These are phyloP conservation scores for Tetraneura akinire DNA, from an alignment of 1,140 invertebrate genomes.

Conservation along the genomic window DNA sequence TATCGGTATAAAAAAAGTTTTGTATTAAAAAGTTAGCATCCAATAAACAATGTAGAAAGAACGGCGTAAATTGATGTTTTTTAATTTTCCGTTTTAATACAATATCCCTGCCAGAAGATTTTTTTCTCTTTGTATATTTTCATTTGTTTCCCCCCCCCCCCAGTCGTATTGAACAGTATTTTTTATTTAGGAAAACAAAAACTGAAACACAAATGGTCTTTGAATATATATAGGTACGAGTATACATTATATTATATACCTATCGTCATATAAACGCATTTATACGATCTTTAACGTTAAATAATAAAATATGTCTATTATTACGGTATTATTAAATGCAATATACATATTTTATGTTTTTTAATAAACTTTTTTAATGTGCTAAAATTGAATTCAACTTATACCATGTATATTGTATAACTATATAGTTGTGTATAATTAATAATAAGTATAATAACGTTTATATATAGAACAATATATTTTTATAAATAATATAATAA, in stretches of 20 bases:
- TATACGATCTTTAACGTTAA: too few relatives aligned
- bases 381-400: too few relatives aligned
- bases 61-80: conserved; percentile 51
- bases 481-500: too few relatives aligned
- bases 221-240: conserved; percentile 25
- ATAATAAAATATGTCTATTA: too few relatives aligned
- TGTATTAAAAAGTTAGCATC: conserved; percentile 52
- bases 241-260: background rate
- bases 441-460: too few relatives aligned
- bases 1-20: conserved; percentile 51
- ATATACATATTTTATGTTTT: conserved; percentile 14
- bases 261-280: background rate
- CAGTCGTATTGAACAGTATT: conserved; percentile 27
- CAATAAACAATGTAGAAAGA: conserved; percentile 51
- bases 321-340: too few relatives aligned
- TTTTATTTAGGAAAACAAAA: conserved; percentile 40
- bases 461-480: too few relatives aligned
- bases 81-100: conserved; percentile 51
- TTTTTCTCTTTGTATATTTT: conserved; percentile 32
- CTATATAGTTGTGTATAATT: too few relatives aligned
- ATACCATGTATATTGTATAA: too few relatives aligned
- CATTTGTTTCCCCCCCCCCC: background rate
- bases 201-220: conserved; percentile 33
- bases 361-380: conserved; percentile 20
- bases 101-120: conserved; percentile 44